Conservation (phyloP, 1,140 invertebrate genomes). For the Drosophila insularis region DNA sequence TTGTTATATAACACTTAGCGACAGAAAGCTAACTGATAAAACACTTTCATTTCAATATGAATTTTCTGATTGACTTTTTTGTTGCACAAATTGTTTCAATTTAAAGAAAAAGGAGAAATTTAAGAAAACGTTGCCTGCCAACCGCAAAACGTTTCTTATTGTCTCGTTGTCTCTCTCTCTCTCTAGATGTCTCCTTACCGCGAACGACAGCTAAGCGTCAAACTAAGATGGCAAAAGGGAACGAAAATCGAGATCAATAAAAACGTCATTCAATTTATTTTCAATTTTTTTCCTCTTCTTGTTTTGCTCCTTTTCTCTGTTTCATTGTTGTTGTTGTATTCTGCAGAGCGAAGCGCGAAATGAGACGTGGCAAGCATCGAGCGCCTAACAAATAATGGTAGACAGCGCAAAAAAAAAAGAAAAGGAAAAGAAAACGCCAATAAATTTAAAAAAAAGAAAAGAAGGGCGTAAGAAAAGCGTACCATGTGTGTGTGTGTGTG, state of each 20-base stretch:
- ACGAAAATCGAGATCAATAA: slow-evolving; percentile 78
- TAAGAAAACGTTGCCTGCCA: slow-evolving; percentile 1
- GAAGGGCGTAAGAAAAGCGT: slow-evolving; percentile 39
- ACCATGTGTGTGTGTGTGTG: slow-evolving; percentile 8
- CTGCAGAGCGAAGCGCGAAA: slow-evolving; percentile 48
- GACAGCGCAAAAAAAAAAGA: slow-evolving; percentile 55
- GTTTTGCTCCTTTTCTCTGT: neutral
- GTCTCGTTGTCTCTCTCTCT: slow-evolving; percentile 4
- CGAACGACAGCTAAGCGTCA: slow-evolving; percentile 69
- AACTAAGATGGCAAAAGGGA: slow-evolving; percentile 44
- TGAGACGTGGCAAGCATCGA: slow-evolving; percentile 51
- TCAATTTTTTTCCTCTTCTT: slow-evolving; percentile 40
- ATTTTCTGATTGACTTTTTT: neutral
- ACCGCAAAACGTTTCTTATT: neutral
- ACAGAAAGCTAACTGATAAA: slow-evolving; percentile 1
- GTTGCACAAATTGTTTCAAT: neutral
- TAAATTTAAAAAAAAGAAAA: slow-evolving; percentile 78
- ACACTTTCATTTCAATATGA: neutral
- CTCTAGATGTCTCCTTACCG: slow-evolving; percentile 8
- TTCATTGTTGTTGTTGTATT: neutral
- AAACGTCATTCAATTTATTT: slow-evolving; percentile 81
- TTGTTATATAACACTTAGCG: neutral
- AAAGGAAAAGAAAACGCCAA: slow-evolving; percentile 56
- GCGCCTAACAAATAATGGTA: slow-evolving; percentile 75
- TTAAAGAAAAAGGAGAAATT: neutral